Base-by-base conservation (phyloP, 2,797 vertebrate species). In the Cuniculus paca region DNA sequence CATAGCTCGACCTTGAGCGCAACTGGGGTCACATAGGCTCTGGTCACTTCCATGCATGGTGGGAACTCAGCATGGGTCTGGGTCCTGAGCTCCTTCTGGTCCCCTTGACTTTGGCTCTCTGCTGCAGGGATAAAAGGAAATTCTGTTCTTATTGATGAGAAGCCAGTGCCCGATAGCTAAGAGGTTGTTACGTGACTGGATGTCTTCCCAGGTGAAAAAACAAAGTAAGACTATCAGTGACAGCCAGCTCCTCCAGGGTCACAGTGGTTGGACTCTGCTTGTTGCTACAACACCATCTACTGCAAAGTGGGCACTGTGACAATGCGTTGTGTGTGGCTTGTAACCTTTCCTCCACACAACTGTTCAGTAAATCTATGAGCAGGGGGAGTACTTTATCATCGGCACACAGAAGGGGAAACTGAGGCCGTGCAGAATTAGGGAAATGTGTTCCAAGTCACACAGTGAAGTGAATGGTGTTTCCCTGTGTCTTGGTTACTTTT, bases 181-280 rank as follows among this genome's bases (percentile, higher is more conserved):
- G 11, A 70, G 36, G n/a, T 65, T 77, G 28, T 70, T 42, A 68
- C 26, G 31, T 14, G 78, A 42, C 7, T 61, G 34, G 9, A 34
- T 86, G n/a, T 89, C 52, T 96, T 91, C 63, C 60, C 42, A 74
- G 48, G 94, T 34, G n/a, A 80, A 61, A 83, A 72, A 24, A 90
- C 42, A 75, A 77, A 75, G 14, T 79, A 61, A 87, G 52, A 45
- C 60, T 84, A 88, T 75, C 19, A 39, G 39, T 68, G 13, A 50
- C 45, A 81, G 58, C 26, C 63, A 82, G 9, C 13, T 36, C 36
- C 56, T 45, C 31, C 45, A 24, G 61, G 4, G 3, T 28, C 78
- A 54, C 39, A 70, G 60, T 2, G 50, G 42, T 54, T 42, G 28
- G 16, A 42, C 17, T 54, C 11, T 8, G 11, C 45, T 65, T 16